Evolutionary conservation across 2,113 vertebrate species (phyloP).

Genomic region (Corvus moneduloides): DNA sequence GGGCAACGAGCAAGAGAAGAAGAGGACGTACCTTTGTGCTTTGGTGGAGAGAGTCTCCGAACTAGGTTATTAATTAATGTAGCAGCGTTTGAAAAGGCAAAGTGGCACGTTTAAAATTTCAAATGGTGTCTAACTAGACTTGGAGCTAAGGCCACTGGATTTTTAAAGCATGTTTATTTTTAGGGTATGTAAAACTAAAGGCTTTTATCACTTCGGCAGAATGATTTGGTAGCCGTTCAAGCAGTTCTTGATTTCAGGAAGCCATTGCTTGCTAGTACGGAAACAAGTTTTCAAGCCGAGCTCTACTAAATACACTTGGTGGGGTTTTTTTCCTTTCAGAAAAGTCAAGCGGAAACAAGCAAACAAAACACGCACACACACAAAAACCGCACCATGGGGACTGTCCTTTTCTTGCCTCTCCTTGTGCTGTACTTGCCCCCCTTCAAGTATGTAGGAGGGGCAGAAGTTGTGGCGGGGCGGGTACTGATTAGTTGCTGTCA

Average conservation of each 20-base stretch:
- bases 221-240: not conserved
- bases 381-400: not conserved
- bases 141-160: not conserved
- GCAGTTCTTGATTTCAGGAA: not conserved
- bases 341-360: not conserved
- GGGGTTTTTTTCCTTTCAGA: not conserved
- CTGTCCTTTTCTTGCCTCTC: not conserved
- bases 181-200: not conserved
- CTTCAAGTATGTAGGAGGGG: not conserved
- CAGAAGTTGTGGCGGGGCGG: constrained; percentile 39
- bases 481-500: constrained; percentile 28
- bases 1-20: not conserved
- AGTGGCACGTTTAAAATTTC: not conserved
- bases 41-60: not conserved
- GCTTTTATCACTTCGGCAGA: not conserved
- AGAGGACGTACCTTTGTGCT: not conserved
- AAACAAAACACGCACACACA: not conserved
- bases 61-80: not conserved
- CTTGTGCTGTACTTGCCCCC: not conserved
- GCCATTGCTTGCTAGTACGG: not conserved
- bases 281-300: constrained; percentile 23
- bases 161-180: not conserved
- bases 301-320: not conserved
- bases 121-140: not conserved
- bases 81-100: not conserved